These are phyloP conservation scores for Melanargia galathea DNA, from an alignment of 2,888 invertebrate genomes.

Conservation along the genomic window DNA sequence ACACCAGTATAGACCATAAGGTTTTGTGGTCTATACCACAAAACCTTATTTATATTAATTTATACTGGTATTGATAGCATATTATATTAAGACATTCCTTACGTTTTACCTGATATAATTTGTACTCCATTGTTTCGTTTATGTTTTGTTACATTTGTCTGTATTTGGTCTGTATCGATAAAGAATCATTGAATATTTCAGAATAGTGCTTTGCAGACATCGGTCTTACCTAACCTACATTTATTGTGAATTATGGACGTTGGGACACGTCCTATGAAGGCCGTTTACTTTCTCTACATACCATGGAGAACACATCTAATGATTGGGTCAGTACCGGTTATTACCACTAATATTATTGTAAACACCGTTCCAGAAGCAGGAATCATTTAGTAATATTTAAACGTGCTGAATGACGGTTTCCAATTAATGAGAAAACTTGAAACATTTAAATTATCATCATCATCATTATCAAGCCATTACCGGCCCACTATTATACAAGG, in stretches of 20 bases:
- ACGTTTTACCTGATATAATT: neutral
- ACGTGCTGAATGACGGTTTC: no score
- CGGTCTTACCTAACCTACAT: neutral
- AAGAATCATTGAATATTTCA: no score
- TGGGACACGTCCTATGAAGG: neutral
- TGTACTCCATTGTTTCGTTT: neutral
- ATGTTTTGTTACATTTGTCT: neutral
- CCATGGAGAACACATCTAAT: constrained; percentile 13
- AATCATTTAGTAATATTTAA: no score
- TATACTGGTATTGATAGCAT: no score
- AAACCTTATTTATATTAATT: no score
- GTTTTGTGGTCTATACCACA: no score
- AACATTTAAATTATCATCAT: no score
- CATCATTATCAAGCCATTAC: no score
- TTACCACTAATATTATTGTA: neutral
- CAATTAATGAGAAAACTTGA: no score
- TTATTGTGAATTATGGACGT: neutral
- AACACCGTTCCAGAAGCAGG: no score
- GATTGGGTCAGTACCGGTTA: neutral
- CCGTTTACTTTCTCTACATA: neutral
- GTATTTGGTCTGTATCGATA: neutral
- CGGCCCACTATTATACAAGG: no score
- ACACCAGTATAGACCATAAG: no score
- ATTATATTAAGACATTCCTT: neutral
- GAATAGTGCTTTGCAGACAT: neutral